These are phyloP conservation scores for Drosophila eugracilis DNA, from an alignment of 1,140 invertebrate genomes.

Conservation along the genomic window DNA sequence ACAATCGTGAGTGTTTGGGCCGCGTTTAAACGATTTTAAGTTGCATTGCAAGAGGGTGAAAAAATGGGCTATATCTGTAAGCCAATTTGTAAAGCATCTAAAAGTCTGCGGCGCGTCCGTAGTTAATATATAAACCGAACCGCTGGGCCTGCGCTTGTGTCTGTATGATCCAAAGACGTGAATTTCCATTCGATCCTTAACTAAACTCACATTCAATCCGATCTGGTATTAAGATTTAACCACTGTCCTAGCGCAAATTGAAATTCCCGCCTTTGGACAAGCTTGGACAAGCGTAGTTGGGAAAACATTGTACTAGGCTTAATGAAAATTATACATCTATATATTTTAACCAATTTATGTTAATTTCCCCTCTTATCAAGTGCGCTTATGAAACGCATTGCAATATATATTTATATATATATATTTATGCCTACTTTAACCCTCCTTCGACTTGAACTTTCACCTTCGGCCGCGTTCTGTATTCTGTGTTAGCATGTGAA, in stretches of 20 bases:
- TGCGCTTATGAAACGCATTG: slow-evolving; percentile 80
- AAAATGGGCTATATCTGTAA: slow-evolving; percentile 25
- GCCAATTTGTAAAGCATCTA: slow-evolving; percentile 46
- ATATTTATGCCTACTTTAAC: slow-evolving; percentile 29
- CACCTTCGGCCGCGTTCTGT: slow-evolving; percentile 37
- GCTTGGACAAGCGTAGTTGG: slow-evolving; percentile 17
- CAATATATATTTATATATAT: slow-evolving; percentile 70
- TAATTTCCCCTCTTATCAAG: slow-evolving; percentile 48
- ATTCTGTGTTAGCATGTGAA: slow-evolving; percentile 58
- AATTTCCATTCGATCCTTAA: slow-evolving; percentile 1
- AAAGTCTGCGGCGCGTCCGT: slow-evolving; percentile 52
- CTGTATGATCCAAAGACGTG: slow-evolving; percentile 26
- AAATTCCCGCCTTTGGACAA: slow-evolving; percentile 24
- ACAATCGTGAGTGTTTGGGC: slow-evolving; percentile 13
- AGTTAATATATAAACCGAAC: slow-evolving; percentile 34
- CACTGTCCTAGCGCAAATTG: slow-evolving; percentile 6
- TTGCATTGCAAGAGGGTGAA: slow-evolving; percentile 31
- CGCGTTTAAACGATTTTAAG: slow-evolving; percentile 24
- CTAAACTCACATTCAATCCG: slow-evolving; percentile 6
- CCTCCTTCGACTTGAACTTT: slow-evolving; percentile 14
- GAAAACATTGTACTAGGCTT: slow-evolving; percentile 47
- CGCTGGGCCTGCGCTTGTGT: slow-evolving; percentile 32
- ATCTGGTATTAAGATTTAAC: slow-evolving; percentile 14
- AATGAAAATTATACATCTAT: slow-evolving; percentile 48
- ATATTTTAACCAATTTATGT: slow-evolving; percentile 51